Percentiles rank a stretch among this genome's conserved stretches.
Conservation (phyloP, 1,140 invertebrate genomes). For the Rhizoglyphus robini region DNA sequence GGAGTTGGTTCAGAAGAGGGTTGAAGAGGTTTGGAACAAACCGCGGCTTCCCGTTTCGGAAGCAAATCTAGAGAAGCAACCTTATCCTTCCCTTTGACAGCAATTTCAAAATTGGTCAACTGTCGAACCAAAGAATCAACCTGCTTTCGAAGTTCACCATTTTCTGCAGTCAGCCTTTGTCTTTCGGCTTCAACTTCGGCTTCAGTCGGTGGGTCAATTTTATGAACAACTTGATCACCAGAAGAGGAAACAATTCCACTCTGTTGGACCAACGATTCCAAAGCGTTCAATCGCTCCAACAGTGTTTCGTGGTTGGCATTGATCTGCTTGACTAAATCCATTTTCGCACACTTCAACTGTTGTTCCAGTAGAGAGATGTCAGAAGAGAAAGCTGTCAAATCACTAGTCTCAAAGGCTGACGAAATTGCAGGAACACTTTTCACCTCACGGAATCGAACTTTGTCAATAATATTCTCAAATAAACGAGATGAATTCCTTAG, state of each 20-base stretch:
- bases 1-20: neutral
- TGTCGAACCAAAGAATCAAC: neutral
- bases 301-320: neutral
- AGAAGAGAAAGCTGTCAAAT: too few relatives aligned
- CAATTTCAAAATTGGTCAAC: conserved; percentile 1
- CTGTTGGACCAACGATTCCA: neutral
- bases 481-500: neutral
- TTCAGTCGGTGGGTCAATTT: neutral
- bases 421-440: too few relatives aligned
- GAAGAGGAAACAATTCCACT: neutral
- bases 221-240: neutral
- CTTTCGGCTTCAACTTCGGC: neutral
- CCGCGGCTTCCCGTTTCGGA: neutral
- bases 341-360: too few relatives aligned
- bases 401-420: too few relatives aligned
- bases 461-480: neutral
- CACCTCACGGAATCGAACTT: too few relatives aligned
- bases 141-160: neutral
- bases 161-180: neutral
- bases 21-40: neutral
- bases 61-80: neutral
- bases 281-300: neutral
- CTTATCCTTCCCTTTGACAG: neutral
- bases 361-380: too few relatives aligned
- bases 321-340: neutral